These are phyloP conservation scores for Trichonephila clavata DNA, from an alignment of 1,140 invertebrate genomes.

Conservation along the genomic window DNA sequence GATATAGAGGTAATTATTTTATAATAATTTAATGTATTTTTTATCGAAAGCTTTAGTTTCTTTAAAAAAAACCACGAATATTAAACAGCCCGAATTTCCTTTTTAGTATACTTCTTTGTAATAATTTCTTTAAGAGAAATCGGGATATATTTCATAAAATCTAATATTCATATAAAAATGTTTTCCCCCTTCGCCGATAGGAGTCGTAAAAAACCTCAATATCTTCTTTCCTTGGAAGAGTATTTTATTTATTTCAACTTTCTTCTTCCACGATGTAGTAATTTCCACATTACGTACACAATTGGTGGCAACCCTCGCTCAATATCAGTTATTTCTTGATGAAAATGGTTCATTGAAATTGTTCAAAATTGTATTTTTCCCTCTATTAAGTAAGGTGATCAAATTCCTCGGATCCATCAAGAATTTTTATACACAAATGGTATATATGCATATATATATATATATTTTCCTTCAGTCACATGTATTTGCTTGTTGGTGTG, in stretches of 20 bases:
- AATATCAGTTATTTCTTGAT: slow-evolving; percentile 7
- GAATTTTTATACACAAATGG: background rate
- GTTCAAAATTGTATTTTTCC: background rate
- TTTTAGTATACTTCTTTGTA: background rate
- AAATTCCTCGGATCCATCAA: background rate
- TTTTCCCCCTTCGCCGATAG: background rate
- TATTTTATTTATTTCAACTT: background rate
- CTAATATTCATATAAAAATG: slow-evolving; percentile 28
- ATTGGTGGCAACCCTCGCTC: slow-evolving; percentile 23
- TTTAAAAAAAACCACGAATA: no score
- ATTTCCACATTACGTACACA: background rate
- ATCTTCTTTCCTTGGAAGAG: background rate
- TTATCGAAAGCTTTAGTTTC: no score
- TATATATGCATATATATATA: slow-evolving; percentile 26
- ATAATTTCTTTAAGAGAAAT: background rate
- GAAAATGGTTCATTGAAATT: slow-evolving; percentile 20
- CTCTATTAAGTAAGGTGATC: background rate
- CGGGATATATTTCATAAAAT: background rate
- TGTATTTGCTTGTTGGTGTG: slow-evolving; percentile 2
- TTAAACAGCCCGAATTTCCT: background rate
- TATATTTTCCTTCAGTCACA: slow-evolving; percentile 32
- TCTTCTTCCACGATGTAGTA: background rate
- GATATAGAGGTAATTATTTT: no score
- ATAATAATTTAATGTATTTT: no score
- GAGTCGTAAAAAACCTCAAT: slow-evolving; percentile 7